Evolutionary conservation across 2,888 invertebrate species (phyloP).

Genomic region (Acleris literana): DNA sequence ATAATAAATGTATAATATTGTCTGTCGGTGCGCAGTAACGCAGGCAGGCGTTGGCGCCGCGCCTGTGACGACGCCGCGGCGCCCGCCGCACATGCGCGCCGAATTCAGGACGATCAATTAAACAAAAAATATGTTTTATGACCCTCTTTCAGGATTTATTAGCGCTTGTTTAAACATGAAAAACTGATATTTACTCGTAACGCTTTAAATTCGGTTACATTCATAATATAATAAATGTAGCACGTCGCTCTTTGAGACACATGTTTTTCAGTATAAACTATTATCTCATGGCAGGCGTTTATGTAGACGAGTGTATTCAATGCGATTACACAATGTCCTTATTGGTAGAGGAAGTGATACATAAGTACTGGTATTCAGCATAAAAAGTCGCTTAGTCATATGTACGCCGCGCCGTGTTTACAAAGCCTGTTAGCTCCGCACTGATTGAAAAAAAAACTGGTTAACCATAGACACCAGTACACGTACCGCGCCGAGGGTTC

Average conservation of each 20-base stretch:
- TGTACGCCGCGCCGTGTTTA: slow-evolving; percentile 27
- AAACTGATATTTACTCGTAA: too few relatives aligned
- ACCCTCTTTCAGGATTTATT: slow-evolving; percentile 36
- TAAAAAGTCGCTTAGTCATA: slow-evolving; percentile 33
- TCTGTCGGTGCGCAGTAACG: slow-evolving; percentile 52
- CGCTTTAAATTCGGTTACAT: too few relatives aligned
- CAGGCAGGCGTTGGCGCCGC: slow-evolving; percentile 33
- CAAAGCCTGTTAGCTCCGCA: slow-evolving; percentile 27
- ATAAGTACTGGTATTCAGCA: slow-evolving; percentile 28
- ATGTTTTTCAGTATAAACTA: slow-evolving; percentile 12
- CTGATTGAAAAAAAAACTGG: slow-evolving; percentile 32
- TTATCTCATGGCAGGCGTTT: background rate
- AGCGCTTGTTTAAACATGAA: slow-evolving; percentile 15
- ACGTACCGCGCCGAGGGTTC: slow-evolving; percentile 5
- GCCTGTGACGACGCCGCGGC: slow-evolving; percentile 46
- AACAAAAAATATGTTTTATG: slow-evolving; percentile 44
- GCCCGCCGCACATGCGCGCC: slow-evolving; percentile 45
- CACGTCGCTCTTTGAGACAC: background rate
- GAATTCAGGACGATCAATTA: slow-evolving; percentile 42
- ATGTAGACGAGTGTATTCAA: slow-evolving; percentile 4
- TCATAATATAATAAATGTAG: too few relatives aligned
- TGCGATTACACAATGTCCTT: slow-evolving; percentile 26
- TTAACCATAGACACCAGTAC: slow-evolving; percentile 19
- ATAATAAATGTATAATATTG: slow-evolving; percentile 50
- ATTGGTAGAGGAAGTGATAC: slow-evolving; percentile 34